Base-by-base conservation (phyloP, 23 tunicate species). In the Botrylloides violaceus region DNA sequence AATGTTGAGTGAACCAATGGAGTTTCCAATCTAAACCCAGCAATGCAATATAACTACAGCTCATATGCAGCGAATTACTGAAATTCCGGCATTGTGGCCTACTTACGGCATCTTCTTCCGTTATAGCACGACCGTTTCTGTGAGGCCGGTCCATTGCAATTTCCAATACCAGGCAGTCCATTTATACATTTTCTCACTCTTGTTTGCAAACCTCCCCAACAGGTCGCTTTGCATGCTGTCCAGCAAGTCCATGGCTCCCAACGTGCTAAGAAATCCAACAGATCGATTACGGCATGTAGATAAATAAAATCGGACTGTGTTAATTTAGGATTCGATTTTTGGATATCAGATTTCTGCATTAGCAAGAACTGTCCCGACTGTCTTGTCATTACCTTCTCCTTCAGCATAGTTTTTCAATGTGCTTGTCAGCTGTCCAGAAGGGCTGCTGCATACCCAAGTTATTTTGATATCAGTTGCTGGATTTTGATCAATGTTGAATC, bases 191-290 rank as follows among this genome's bases (percentile, higher is more conserved):
- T 68, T 43, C 74, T 68, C 58, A 43, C 37, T 37, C 74, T 39
- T 6, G 74, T 68, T 36, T 68, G 74, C 23, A 68, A 19, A 0
- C 74, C 74, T 9, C 74, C 74, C 74, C 74, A 68, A n/a, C 49
- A 36, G 25, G 74, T 68, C 12, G 74, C 74, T 43, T 68, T 68
- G 1, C 74, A 68, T 22, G 4, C 58, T 23, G 74, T 37, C 74
- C 74, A 68, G 47, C 74, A 68, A 32, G 58, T 30, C 74, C 74
- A 68, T 12, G 56, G 26, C 25, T 26, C 58, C 74, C 74, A 68
- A 37, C 0, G 2, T 28, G 74, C 74, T 68, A 56, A 18, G 12
- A 32, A n/a, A n/a, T n/a, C n/a, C n/a, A n/a, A n/a, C n/a, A n/a
- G n/a, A n/a, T n/a, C n/a, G n/a, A n/a, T n/a, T n/a, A n/a, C n/a